Percentiles rank a stretch among this genome's conserved stretches.
Conservation (phyloP, 2,113 vertebrate species). For the Seriola dumerili region DNA sequence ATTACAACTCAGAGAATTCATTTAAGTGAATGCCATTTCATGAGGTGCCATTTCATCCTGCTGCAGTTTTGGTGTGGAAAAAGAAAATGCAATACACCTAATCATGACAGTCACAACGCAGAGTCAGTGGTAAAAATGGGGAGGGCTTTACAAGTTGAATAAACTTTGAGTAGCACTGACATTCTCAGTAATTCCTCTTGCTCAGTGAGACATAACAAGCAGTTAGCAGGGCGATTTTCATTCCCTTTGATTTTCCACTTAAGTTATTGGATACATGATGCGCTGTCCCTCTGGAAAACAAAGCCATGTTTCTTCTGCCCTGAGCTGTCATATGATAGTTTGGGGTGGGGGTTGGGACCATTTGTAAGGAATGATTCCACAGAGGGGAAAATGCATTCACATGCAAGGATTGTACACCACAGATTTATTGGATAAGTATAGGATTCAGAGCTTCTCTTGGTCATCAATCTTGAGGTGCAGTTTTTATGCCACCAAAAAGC, state of each 20-base stretch:
- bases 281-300: slow-evolving; percentile 52
- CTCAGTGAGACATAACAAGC: neutral
- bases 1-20: neutral
- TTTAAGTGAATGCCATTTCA: neutral
- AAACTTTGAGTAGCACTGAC: neutral
- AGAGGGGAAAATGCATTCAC: slow-evolving; percentile 65
- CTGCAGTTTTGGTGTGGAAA: neutral
- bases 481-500: slow-evolving; percentile 29
- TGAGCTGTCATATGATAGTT: slow-evolving; percentile 69
- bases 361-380: slow-evolving; percentile 63
- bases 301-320: slow-evolving; percentile 68
- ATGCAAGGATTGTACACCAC: slow-evolving; percentile 39
- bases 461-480: slow-evolving; percentile 41
- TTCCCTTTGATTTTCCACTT: slow-evolving; percentile 44
- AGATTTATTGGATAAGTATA: slow-evolving; percentile 73
- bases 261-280: slow-evolving; percentile 55
- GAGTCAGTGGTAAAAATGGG: neutral
- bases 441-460: slow-evolving; percentile 30
- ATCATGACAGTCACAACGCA: neutral
- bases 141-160: neutral
- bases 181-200: neutral
- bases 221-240: neutral
- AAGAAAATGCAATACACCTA: neutral
- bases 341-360: slow-evolving; percentile 45
- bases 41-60: neutral